Percentiles rank a stretch among this genome's conserved stretches.
These are phyloP conservation scores for Coracopsis vasa DNA, from an alignment of 2,113 vertebrate species.

Conservation along the genomic window DNA sequence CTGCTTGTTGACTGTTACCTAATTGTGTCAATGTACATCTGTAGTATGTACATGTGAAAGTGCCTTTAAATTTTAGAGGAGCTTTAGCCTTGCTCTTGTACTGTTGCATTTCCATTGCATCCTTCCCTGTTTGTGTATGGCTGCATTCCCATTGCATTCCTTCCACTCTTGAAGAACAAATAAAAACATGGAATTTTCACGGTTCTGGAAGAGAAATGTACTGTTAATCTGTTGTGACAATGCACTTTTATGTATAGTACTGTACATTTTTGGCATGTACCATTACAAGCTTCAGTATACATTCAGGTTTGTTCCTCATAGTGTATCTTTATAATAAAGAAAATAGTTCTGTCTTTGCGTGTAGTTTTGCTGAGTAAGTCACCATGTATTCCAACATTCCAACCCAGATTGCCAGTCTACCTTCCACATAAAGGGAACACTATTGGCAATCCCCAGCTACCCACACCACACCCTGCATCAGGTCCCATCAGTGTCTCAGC, in stretches of 20 bases:
- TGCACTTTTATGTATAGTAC: conserved; percentile 97
- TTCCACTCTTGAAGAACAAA: conserved; percentile 59
- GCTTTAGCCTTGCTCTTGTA: conserved; percentile 83
- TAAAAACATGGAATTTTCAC: conserved; percentile 71
- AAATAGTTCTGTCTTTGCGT: conserved; percentile 82
- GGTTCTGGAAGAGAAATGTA: conserved; percentile 78
- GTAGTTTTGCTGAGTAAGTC: background rate
- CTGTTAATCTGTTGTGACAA: conserved; percentile 90
- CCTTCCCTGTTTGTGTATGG: conserved; percentile 64
- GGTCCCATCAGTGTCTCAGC: background rate
- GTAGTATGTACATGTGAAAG: conserved; percentile 96
- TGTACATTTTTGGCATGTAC: conserved; percentile 96
- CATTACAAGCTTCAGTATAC: conserved; percentile 85
- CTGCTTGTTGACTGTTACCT: conserved; percentile 84
- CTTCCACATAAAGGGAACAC: background rate
- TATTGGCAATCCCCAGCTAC: background rate
- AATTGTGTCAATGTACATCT: conserved; percentile 88
- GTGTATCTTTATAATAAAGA: conserved; percentile 97
- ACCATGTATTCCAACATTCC: rapidly evolving
- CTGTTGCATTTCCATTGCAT: conserved; percentile 76
- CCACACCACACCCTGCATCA: background rate
- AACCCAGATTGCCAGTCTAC: background rate
- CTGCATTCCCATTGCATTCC: conserved; percentile 72
- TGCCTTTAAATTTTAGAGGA: conserved; percentile 98
- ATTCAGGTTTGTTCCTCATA: conserved; percentile 82